Base-by-base conservation (phyloP, 2,888 invertebrate species). In the Pseudoips prasinana region DNA sequence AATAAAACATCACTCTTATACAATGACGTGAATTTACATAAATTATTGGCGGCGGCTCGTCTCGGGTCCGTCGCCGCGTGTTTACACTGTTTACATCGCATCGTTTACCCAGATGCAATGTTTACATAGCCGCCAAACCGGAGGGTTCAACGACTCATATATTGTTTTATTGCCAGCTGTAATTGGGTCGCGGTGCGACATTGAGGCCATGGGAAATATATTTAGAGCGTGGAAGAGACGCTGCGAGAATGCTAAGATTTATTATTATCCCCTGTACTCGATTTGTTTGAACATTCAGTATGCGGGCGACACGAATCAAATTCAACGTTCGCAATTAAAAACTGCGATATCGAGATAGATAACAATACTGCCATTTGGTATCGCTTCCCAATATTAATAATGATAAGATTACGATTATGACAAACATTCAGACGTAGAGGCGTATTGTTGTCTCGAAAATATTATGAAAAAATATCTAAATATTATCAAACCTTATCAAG, bases 21-120 rank as follows among this genome's bases (percentile, higher is more conserved):
- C 83, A 83, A 83, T 85, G 86, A 81, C 73, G 79, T 72, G 72
- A 75, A 86, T 86, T 86, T 82, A 86, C 87, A 87, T 88, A 87
- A 87, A 87, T 86, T 84, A 86, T 86, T 73, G 83, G 76, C 81
- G 82, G 64, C 79, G 73, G 60, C 67, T 61, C 66, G 85, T 80
- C 82, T 76, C 76, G 69, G 58, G 41, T 34, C 47, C 46, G 40
- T 34, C 46, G 44, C 45, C 45, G 43, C 37, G 38, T 38, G 36
- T 19, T 18, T 38, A 47, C 3, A 36, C 40, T 27, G 46, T 50
- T 45, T 39, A 49, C 50, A 14, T 48, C 64, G 70, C 50, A 14
- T 48, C 64, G 70, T 74, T 77, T 78, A 74, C 74, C 59, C 75
- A 73, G 72, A 73, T 83, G 84, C 84, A 84, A 64, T 85, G 85